Conservation (phyloP, 2,888 invertebrate species). For the Barypeithes pellucidus region DNA sequence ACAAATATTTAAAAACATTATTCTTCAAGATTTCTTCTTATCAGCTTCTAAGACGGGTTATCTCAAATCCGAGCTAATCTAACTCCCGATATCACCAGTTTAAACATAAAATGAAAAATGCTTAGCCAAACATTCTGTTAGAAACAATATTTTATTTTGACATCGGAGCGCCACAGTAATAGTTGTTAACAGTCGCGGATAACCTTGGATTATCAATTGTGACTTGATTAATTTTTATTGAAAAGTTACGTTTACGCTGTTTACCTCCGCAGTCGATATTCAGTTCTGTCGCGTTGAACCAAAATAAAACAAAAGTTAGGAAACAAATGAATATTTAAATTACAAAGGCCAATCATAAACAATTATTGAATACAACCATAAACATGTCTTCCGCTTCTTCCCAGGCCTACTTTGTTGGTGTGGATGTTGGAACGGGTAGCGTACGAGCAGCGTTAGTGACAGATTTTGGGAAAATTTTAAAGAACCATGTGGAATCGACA, state of each 20-base stretch:
- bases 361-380: neutral
- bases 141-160: slow-evolving; percentile 19
- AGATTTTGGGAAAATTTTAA: slow-evolving; percentile 75
- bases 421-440: slow-evolving; percentile 96
- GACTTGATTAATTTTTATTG: slow-evolving; percentile 18
- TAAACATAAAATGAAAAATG: slow-evolving; percentile 16
- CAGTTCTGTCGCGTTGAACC: no score
- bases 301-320: neutral
- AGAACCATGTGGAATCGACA: slow-evolving; percentile 79
- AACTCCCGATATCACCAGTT: slow-evolving; percentile 11
- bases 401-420: slow-evolving; percentile 81
- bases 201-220: slow-evolving; percentile 26
- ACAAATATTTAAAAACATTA: neutral
- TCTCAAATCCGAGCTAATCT: slow-evolving; percentile 20
- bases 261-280: no score
- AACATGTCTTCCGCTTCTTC: slow-evolving; percentile 20
- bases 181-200: slow-evolving; percentile 8
- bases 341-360: neutral
- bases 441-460: slow-evolving; percentile 88
- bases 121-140: neutral
- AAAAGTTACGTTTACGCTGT: neutral
- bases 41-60: slow-evolving; percentile 18
- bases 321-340: neutral
- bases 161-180: neutral
- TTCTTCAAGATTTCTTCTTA: neutral